Evolutionary conservation across 2,888 invertebrate genomes (phyloP), one percentile per base, ranked within the genome.

Genomic region (Heteromurus nitidus): DNA sequence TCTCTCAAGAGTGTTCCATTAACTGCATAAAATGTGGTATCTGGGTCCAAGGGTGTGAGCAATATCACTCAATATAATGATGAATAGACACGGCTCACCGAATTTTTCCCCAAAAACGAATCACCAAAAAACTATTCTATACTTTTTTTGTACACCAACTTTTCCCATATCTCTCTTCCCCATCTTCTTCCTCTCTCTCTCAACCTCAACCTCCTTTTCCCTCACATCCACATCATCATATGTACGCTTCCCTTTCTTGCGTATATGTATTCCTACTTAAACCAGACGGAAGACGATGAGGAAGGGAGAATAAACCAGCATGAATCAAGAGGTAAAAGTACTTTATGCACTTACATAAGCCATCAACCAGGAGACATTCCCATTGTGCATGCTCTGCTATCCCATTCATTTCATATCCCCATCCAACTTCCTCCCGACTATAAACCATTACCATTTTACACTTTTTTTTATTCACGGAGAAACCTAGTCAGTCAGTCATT

Each of bases 1-100:
- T 31, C 28, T 58, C 28, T 26, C 42, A 11, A 65, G 65, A 47
- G 65, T 55, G 55, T 67, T 75, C 65, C 67, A 75, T 75, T 67
- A 65, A 75, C 65, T 74, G 30, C 53, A 65, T 74, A 74, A 81
- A 81, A 75, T 81, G 67, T 62, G 69, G 70, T 75, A 69, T 81
- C 64, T 42, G 60, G 42, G 75, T 60, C 55, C 70, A 81, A 81
- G 81, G 81, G 81, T 69, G 81, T 81, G 53, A 67, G 81, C 75
- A 81, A 81, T 81, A 81, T 81, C 81, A 81, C 74, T 75, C 69
- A 69, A 75, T 75, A 67, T 75, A 81, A 81, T 81, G 81, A 81
- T 81, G 75, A 81, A 81, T 81, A 75, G 81, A 70, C 70, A 73
- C 68, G 74, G 24, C 58, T 42, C 72, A 44, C 69, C 60, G 24